Evolutionary conservation across 2,113 vertebrate species (phyloP), one percentile per base, ranked within the genome.

Genomic region (Sinocyclocheilus anophthalmus): DNA sequence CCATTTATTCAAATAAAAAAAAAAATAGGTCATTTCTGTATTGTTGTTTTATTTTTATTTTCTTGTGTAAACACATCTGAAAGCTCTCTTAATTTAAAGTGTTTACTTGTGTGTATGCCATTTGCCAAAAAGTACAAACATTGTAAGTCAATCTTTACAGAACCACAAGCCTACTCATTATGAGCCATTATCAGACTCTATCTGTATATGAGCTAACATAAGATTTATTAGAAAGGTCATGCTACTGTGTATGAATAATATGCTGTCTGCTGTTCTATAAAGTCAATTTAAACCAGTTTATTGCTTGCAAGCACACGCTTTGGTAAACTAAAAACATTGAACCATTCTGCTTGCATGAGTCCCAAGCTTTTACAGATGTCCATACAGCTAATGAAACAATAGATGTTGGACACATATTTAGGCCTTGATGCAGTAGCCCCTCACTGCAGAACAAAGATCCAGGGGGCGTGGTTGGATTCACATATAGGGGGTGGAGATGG

Each of bases 251-350:
- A 72, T 39, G 61, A 65, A 12, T 26, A 45, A 30, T 18, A 83
- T 61, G 81, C 65, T 89, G 86, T 85, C 84, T 88, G 83, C 69
- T 88, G 37, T 80, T 65, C 3, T 39, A 76, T 84, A 22, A 69
- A 37, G 61, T 82, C 65, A 75, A 86, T 86, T 85, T 80, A 87
- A 88, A 88, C 84, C 84, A 79, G 16, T 89, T 87, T 79, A 81
- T 37, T 59, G 67, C 14, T 33, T 72, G 26, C 33, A 33, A 81
- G 48, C 48, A 86, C 72, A 86, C 8, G 30, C 9, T 11, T 84
- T 7, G 26, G 75, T 78, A 55, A 83, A 82, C 53, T 42, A 73
- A 84, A 50, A 73, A 26, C 48, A 11, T 50, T 13, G 13, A 61
- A 45, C 42, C 3, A 33, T 33, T 18, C 11, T 16, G 16, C 30